Base-by-base conservation (phyloP, 2,113 vertebrate genomes). In the Monopterus albus region DNA sequence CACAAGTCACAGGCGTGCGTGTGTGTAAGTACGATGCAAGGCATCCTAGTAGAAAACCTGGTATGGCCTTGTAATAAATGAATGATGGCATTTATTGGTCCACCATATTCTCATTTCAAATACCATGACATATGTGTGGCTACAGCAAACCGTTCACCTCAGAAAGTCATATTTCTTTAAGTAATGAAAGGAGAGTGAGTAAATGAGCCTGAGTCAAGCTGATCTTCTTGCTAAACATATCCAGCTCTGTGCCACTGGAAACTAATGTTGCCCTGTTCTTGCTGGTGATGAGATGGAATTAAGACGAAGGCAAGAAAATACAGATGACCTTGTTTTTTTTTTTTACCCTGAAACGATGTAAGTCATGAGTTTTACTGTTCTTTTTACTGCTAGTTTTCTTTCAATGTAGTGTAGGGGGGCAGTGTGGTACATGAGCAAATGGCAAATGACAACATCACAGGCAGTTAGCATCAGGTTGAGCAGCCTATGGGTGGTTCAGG, bases 391-490 rank as follows among this genome's bases (percentile, higher is more conserved):
- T 76, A 5, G n/a, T 42, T 85, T 57, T 57, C 62, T 57, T 21
- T 43, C 8, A 31, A 5, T 31, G 29, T 31, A 6, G 29, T 31
- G 29, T 60, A 6, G 63, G 60, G 46, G 42, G 50, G 52, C 51
- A 55, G 49, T 50, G 28, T 80, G 76, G 51, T 71, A 56, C 62
- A 58, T 87, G 82, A 85, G 62, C 61, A 87, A 84, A 88, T 84
- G 64, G 64, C 70, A 84, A 58, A 83, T 86, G 87, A 85, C 87
- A 81, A 74, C 87, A 87, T 87, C 81, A 76, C 55, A 83, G 62
- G 72, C 79, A 46, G 78, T 87, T 78, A 83, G 81, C 57, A 47
- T 90, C 66, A 87, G 83, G 69, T 66, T 64, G 75, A 76, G 74
- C 13, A 26, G 78, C 79, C 82, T 55, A 56, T 53, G 62, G 84